Evolutionary conservation across 2,797 vertebrate genomes (phyloP), one percentile per base, ranked within the genome.

Genomic region (Pterois miles): DNA sequence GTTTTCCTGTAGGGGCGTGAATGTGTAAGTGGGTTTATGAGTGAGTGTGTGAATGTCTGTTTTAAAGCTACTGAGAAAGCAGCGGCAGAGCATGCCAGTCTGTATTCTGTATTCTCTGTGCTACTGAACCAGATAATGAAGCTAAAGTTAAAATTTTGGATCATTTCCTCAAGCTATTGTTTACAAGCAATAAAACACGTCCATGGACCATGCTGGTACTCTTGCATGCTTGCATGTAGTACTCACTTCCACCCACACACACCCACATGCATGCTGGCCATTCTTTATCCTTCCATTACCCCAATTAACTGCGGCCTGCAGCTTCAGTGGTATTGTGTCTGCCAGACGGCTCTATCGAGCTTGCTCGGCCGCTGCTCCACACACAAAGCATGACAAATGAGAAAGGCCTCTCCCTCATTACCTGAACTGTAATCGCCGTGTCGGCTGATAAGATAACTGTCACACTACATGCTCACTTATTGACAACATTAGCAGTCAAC

Each of bases 371-470:
- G 10, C 85, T 4, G 84, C 78, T 69, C 53, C 31, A 2, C 76
- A 83, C 81, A 82, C 83, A 89, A 88, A 90, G 85, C 88, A 84
- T 90, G 89, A 91, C 85, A 86, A 91, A 92, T 78, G 86, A 88
- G 63, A 63, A 62, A 65, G 74, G 76, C 66, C 71, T 74, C 71
- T 82, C 67, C 67, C 88, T 92, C 91, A 91, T 92, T 91, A 92
- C 86, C 89, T 93, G 78, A 69, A 62, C 88, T 86, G 66, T 93
- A 90, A 93, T 93, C 90, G 78, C 72, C 12, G 68, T 87, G 91
- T 85, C 43, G 38, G 67, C 81, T 67, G 91, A 92, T 90, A 89
- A 90, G 91, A 86, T 86, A 90, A 81, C 80, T 65, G 80, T 84
- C 73, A 83, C 81, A 68, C 74, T 62, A 73, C 68, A 31, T 43